phyloP scores from a whole-genome alignment of 2,113 vertebrate species.

The Elaphurus davidianus region DNA sequence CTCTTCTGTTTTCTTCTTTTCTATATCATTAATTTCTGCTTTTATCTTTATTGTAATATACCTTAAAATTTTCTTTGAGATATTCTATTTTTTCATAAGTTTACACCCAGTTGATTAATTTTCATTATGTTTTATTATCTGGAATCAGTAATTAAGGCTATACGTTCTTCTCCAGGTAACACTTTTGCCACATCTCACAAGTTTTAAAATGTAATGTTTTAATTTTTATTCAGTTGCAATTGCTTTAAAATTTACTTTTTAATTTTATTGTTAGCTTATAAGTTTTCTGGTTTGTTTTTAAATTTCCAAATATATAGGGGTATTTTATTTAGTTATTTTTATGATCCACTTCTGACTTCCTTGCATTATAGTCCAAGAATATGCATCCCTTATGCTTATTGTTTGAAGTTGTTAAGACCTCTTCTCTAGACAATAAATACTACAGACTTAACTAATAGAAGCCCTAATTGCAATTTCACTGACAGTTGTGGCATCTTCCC shows the following conservation, averaged over 20 bases:
- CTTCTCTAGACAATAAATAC: not conserved
- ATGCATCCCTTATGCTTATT: not conserved
- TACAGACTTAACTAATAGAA: not conserved
- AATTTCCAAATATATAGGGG: not conserved
- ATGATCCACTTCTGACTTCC: not conserved
- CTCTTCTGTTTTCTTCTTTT: not conserved
- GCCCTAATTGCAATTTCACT: not conserved
- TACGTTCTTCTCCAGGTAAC: not conserved
- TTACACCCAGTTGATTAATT: not conserved
- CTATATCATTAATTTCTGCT: not conserved
- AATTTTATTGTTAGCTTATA: not conserved
- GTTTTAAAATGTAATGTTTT: not conserved
- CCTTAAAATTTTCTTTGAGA: not conserved
- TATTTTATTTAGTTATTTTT: not conserved
- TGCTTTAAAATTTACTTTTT: not conserved
- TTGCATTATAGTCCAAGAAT: not conserved
- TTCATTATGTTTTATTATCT: not conserved
- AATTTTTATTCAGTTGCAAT: not conserved
- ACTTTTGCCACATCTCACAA: not conserved
- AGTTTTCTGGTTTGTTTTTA: not conserved
- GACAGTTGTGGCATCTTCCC: not conserved
- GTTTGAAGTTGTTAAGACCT: not conserved
- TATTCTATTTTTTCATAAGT: not conserved
- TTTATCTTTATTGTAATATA: not conserved
- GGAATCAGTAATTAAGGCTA: not conserved